Evolutionary conservation across 2,797 vertebrate species (phyloP).

Genomic region (Morelia viridis): DNA sequence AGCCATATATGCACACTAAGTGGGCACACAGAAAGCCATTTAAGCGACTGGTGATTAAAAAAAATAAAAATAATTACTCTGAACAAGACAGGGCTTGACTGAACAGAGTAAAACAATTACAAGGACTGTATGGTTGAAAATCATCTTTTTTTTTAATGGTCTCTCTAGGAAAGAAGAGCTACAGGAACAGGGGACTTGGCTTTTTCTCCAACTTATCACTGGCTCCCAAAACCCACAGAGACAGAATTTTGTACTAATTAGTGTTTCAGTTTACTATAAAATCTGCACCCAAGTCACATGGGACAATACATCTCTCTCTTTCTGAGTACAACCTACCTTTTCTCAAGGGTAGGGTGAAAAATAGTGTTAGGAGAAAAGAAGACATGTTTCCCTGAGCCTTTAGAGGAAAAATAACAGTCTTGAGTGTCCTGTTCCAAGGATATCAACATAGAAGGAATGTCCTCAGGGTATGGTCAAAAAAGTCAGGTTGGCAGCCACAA

Average conservation of each 20-base stretch:
- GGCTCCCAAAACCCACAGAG: neutral
- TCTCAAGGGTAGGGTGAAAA: neutral
- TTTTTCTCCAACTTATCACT: neutral
- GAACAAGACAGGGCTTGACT: conserved; percentile 61
- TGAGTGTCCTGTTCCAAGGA: neutral
- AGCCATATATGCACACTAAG: conserved; percentile 63
- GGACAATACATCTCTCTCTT: neutral
- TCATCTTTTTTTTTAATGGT: neutral
- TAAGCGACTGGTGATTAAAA: conserved; percentile 69
- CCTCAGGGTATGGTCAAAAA: neutral
- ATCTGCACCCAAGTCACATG: too few relatives aligned
- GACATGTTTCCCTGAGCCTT: neutral
- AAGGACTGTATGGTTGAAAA: neutral
- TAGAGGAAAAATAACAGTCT: neutral
- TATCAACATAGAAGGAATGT: neutral
- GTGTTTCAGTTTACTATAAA: neutral
- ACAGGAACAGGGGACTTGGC: neutral
- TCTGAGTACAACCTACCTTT: neutral
- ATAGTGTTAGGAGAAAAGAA: neutral
- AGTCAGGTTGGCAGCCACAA: neutral
- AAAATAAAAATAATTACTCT: conserved; percentile 71
- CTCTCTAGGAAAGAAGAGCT: neutral
- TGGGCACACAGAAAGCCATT: conserved; percentile 68
- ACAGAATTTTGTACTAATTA: neutral
- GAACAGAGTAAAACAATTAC: conserved; percentile 44